Conservation (phyloP, 2,888 invertebrate genomes). For the Galerucella pusilla region DNA sequence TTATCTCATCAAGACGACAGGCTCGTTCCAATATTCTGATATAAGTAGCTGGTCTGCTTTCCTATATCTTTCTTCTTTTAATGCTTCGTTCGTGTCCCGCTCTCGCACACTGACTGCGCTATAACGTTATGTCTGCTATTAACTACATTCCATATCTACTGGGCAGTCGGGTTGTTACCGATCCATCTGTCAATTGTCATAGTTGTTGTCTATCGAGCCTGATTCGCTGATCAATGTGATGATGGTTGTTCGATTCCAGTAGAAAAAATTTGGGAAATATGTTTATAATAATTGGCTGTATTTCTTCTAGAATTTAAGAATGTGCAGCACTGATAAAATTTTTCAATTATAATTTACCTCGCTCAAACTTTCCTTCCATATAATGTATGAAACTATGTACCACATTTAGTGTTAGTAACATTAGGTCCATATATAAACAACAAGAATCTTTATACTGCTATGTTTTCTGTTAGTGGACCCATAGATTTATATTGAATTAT, state of each 20-base stretch:
- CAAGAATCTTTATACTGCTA: not conserved
- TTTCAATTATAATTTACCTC: not conserved
- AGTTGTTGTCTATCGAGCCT: slow-evolving; percentile 34
- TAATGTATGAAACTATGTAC: not conserved
- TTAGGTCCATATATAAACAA: not conserved
- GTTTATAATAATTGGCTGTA: slow-evolving; percentile 24
- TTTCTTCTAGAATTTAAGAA: slow-evolving; percentile 9
- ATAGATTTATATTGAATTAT: no score
- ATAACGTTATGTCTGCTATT: slow-evolving; percentile 18
- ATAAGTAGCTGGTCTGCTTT: slow-evolving; percentile 67
- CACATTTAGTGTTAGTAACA: not conserved
- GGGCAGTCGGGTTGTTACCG: slow-evolving; percentile 38
- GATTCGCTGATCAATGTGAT: slow-evolving; percentile 44
- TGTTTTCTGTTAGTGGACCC: no score
- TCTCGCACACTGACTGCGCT: slow-evolving; percentile 56
- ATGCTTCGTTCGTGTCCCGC: slow-evolving; percentile 56
- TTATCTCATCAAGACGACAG: slow-evolving; percentile 63
- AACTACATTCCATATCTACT: slow-evolving; percentile 57
- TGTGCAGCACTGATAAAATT: not conserved
- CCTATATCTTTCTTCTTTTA: slow-evolving; percentile 52
- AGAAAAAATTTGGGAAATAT: slow-evolving; percentile 43
- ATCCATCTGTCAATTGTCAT: slow-evolving; percentile 32
- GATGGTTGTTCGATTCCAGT: slow-evolving; percentile 39
- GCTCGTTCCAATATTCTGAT: slow-evolving; percentile 62
- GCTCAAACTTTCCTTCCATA: not conserved